A percentile compares a stretch with the other conserved stretches of the same genome.
These are phyloP conservation scores for Ochropleura plecta DNA, from an alignment of 2,888 invertebrate species.

Conservation along the genomic window DNA sequence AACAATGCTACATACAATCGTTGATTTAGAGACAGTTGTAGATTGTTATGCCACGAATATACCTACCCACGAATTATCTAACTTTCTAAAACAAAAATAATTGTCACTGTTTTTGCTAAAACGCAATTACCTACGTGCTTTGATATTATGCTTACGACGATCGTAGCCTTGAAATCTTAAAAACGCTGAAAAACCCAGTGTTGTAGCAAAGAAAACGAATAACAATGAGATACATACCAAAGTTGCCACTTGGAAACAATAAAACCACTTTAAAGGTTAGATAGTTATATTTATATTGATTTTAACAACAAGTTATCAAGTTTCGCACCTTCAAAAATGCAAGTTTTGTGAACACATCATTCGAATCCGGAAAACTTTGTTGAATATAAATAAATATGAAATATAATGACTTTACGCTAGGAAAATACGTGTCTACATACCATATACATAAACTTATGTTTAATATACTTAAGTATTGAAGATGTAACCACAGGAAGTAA, in stretches of 20 bases:
- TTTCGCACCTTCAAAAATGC: neutral
- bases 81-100: neutral
- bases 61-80: neutral
- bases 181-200: neutral
- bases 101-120: neutral
- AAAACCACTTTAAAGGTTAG: neutral
- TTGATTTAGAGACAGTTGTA: neutral
- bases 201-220: neutral
- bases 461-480: neutral
- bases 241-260: neutral
- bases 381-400: neutral
- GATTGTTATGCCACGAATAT: neutral
- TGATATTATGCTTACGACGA: neutral
- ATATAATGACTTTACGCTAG: neutral
- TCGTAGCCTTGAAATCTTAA: neutral
- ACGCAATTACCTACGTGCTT: no score
- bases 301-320: neutral
- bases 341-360: neutral
- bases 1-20: neutral
- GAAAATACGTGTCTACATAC: neutral
- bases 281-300: neutral
- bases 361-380: neutral
- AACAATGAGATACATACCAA: neutral
- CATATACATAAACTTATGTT: neutral
- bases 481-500: neutral